Percentiles rank a stretch among this genome's conserved stretches.
Conservation (phyloP, 1,140 invertebrate genomes). For the Oreohelix idahoensis region DNA sequence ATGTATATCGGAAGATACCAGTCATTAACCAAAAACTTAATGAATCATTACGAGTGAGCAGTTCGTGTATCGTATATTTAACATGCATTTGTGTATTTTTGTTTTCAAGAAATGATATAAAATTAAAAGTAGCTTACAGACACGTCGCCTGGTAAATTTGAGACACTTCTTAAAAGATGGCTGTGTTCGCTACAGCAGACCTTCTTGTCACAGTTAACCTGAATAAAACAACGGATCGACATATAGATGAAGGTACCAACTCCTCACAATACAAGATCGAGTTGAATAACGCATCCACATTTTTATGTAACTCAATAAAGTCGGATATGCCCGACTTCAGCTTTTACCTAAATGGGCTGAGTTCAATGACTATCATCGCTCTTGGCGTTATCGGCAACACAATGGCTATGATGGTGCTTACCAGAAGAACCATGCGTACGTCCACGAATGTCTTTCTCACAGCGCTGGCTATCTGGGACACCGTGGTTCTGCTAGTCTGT, state of each 20-base stretch:
- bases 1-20: no score
- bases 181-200: background rate
- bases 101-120: no score
- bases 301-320: background rate
- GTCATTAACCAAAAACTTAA: no score
- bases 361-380: constrained; percentile 86
- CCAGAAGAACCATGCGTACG: constrained; percentile 90
- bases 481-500: constrained; percentile 87
- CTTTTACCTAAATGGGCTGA: constrained; percentile 77
- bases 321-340: constrained; percentile 32
- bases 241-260: background rate
- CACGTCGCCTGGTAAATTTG: background rate
- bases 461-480: constrained; percentile 91
- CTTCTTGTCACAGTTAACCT: background rate
- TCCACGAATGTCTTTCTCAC: constrained; percentile 94
- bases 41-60: no score
- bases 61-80: no score
- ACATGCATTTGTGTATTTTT: no score
- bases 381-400: constrained; percentile 91
- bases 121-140: background rate
- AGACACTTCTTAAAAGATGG: background rate
- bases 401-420: constrained; percentile 90
- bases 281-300: background rate
- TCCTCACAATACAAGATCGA: background rate
- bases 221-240: background rate